Conservation (phyloP, 1,140 invertebrate genomes). For the Platyscapa corneri region DNA sequence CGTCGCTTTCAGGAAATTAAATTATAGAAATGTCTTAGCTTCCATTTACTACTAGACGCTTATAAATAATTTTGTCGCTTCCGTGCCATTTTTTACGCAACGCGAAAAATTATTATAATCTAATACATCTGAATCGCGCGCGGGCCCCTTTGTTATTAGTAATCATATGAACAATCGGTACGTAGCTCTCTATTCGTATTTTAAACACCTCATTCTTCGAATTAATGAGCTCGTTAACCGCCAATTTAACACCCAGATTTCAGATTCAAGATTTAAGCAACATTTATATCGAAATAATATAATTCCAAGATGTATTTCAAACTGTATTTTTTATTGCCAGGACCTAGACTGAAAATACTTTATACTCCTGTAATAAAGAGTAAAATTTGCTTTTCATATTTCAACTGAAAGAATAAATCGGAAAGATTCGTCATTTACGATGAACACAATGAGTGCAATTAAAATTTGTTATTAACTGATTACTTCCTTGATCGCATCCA, state of each 20-base stretch:
- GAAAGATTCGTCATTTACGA: neutral
- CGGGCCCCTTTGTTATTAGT: neutral
- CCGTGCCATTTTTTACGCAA: neutral
- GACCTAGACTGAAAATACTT: too few species aligned
- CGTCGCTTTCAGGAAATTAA: neutral
- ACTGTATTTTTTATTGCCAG: neutral
- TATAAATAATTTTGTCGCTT: neutral
- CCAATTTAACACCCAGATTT: neutral
- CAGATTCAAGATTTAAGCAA: neutral
- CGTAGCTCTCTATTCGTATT: neutral
- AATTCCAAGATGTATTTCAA: neutral
- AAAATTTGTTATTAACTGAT: conserved; percentile 1
- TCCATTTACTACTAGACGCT: neutral
- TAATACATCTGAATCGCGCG: neutral
- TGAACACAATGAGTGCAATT: conserved; percentile 1
- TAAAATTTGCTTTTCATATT: neutral
- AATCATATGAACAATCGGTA: neutral
- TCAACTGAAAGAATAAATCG: neutral
- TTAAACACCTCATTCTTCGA: neutral
- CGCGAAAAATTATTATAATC: neutral
- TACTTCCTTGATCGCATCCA: conserved; percentile 5
- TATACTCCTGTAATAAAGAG: neutral
- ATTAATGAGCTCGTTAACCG: neutral
- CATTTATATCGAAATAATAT: neutral
- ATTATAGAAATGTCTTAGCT: neutral